Evolutionary conservation across 1,140 invertebrate genomes (phyloP).

Genomic region (Luehdorfia chinensis): DNA sequence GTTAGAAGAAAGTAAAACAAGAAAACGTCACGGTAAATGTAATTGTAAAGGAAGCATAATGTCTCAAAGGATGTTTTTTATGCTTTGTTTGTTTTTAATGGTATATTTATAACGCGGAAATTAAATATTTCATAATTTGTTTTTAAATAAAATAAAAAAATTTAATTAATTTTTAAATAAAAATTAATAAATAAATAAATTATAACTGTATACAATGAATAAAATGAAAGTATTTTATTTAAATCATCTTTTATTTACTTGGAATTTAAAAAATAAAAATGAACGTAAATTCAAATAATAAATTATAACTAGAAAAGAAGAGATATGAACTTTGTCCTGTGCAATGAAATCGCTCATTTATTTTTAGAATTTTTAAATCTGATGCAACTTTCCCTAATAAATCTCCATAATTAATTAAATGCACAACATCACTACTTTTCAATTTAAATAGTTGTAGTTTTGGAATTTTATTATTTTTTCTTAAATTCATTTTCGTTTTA

Average conservation of each 20-base stretch:
- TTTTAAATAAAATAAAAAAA: too few relatives aligned
- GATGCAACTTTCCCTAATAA: slow-evolving; percentile 34
- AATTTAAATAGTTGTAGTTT: neutral
- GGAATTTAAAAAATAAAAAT: too few relatives aligned
- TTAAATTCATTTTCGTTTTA: neutral
- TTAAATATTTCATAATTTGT: too few relatives aligned
- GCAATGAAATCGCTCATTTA: slow-evolving; percentile 44
- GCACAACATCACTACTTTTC: slow-evolving; percentile 9
- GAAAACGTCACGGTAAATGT: slow-evolving; percentile 26
- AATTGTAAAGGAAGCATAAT: slow-evolving; percentile 26
- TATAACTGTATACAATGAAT: too few relatives aligned
- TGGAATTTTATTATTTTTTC: too few relatives aligned
- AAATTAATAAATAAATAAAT: too few relatives aligned
- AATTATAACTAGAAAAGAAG: too few relatives aligned
- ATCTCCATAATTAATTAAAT: slow-evolving; percentile 33
- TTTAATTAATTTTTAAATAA: too few relatives aligned
- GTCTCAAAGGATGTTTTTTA: slow-evolving; percentile 8
- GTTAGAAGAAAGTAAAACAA: slow-evolving; percentile 29
- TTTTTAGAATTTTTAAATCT: slow-evolving; percentile 42
- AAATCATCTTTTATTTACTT: too few relatives aligned
- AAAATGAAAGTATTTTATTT: too few relatives aligned
- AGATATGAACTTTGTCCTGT: slow-evolving; percentile 15
- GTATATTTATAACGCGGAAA: slow-evolving; percentile 8
- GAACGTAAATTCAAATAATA: too few relatives aligned
- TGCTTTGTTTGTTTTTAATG: slow-evolving; percentile 13